Percentiles rank a stretch among this genome's conserved stretches.
These are phyloP conservation scores for Papilio helenus DNA, from an alignment of 1,140 invertebrate species.

Conservation along the genomic window DNA sequence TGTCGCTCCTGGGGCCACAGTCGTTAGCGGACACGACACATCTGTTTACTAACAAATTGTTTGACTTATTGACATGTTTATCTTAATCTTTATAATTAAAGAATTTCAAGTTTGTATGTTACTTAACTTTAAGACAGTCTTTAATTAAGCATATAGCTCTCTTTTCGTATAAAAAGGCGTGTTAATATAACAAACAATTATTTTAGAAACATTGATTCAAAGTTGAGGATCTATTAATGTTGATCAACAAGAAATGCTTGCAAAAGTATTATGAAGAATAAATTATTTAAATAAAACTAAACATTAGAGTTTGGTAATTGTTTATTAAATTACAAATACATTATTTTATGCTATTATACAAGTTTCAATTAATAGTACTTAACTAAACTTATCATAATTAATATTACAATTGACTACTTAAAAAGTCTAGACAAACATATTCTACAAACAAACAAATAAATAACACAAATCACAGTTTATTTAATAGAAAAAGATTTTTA, in stretches of 20 bases:
- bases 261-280: background rate
- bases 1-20: slow-evolving; percentile 52
- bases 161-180: background rate
- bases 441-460: background rate
- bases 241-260: background rate
- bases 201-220: background rate
- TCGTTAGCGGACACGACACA: slow-evolving; percentile 70
- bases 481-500: background rate
- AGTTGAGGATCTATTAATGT: background rate
- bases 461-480: background rate
- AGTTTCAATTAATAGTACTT: background rate
- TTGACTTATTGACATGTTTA: slow-evolving; percentile 27
- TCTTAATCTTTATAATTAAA: background rate
- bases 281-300: background rate
- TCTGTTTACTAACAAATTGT: slow-evolving; percentile 62
- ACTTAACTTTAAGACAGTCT: background rate
- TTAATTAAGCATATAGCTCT: background rate
- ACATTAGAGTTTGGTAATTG: background rate
- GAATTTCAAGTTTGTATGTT: background rate
- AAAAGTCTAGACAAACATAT: background rate
- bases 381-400: too few relatives aligned
- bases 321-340: background rate
- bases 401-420: background rate
- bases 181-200: background rate
- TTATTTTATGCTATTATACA: background rate